These are phyloP conservation scores for Paguma larvata DNA, from an alignment of 2,797 vertebrate species.

Conservation along the genomic window DNA sequence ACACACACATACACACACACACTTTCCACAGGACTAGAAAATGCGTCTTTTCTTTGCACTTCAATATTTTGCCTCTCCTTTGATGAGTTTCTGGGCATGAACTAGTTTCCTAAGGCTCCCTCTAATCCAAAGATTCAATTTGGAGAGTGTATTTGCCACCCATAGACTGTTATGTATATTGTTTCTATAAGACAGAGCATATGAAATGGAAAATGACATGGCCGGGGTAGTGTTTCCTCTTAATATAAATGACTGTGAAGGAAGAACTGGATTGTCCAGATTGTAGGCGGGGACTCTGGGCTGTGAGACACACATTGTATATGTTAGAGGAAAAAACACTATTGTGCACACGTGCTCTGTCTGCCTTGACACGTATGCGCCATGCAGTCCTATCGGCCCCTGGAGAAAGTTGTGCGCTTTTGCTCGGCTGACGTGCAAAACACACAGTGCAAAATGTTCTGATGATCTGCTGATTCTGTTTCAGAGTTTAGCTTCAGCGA, in stretches of 20 bases:
- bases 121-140: neutral
- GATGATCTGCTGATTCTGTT: neutral
- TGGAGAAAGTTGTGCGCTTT: neutral
- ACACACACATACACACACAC: neutral
- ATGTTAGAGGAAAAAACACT: neutral
- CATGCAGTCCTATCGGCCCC: neutral
- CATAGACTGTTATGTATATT: neutral
- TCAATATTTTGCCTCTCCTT: neutral
- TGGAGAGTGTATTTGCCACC: conserved; percentile 9
- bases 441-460: conserved; percentile 26
- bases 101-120: neutral
- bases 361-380: neutral
- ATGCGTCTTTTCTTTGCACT: neutral
- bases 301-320: neutral
- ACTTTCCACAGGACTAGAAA: neutral
- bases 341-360: neutral
- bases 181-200: neutral
- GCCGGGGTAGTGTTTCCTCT: neutral
- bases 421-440: neutral
- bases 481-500: neutral
- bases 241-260: neutral
- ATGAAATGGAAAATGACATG: conserved; percentile 4
- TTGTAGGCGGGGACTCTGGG: neutral
- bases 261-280: neutral
- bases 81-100: neutral